These are phyloP conservation scores for Eumeta japonica DNA, from an alignment of 1,140 invertebrate species.

Conservation along the genomic window DNA sequence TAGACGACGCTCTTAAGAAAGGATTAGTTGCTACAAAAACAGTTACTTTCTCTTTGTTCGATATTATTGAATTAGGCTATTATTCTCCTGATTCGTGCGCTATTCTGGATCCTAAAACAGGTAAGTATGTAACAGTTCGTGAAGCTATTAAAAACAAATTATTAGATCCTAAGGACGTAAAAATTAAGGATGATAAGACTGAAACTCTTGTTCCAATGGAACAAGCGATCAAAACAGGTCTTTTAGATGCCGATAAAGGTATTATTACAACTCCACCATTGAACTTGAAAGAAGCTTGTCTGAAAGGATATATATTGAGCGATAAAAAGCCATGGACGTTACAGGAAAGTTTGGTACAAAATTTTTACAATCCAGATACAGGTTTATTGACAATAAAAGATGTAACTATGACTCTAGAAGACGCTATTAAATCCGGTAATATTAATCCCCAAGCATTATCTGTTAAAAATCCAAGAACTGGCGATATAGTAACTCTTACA, in stretches of 20 bases:
- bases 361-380: slow-evolving; percentile 75
- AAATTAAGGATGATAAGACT: slow-evolving; percentile 72
- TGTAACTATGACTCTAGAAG: slow-evolving; percentile 71
- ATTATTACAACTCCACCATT: slow-evolving; percentile 69
- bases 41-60: slow-evolving; percentile 69
- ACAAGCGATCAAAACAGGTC: slow-evolving; percentile 67
- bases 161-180: slow-evolving; percentile 68
- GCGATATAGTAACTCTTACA: slow-evolving; percentile 74
- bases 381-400: slow-evolving; percentile 75
- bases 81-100: slow-evolving; percentile 74
- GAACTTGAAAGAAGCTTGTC: slow-evolving; percentile 72
- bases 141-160: slow-evolving; percentile 72
- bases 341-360: slow-evolving; percentile 81
- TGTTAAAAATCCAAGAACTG: slow-evolving; percentile 75
- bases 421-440: slow-evolving; percentile 74
- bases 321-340: slow-evolving; percentile 77
- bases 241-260: slow-evolving; percentile 72
- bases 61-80: slow-evolving; percentile 77
- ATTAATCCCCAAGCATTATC: slow-evolving; percentile 78
- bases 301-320: slow-evolving; percentile 75
- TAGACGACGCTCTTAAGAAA: slow-evolving; percentile 69
- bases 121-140: slow-evolving; percentile 69
- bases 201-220: slow-evolving; percentile 66
- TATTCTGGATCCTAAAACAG: slow-evolving; percentile 78
- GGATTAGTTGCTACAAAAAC: slow-evolving; percentile 69